A percentile compares a stretch with the other conserved stretches of the same genome.
phyloP scores from a whole-genome alignment of 2,113 vertebrate genomes.

The Isichthys henryi region DNA sequence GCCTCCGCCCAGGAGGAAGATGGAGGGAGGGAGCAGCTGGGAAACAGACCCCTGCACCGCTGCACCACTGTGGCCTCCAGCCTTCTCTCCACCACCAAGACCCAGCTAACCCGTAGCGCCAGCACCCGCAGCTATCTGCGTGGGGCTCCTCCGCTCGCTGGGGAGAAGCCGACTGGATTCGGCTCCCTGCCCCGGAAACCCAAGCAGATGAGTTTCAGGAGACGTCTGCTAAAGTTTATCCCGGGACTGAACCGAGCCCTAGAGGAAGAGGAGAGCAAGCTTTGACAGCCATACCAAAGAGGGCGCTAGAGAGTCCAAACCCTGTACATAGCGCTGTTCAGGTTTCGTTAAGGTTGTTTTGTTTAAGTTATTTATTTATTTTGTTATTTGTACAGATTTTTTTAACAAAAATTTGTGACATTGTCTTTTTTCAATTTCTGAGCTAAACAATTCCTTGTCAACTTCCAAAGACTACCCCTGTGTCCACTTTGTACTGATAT shows the following conservation, averaged over 20 bases:
- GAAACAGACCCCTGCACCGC: slow-evolving; percentile 16
- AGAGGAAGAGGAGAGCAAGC: slow-evolving; percentile 93
- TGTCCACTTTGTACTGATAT: neutral
- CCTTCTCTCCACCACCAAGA: slow-evolving; percentile 56
- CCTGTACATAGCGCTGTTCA: neutral
- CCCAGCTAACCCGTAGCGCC: slow-evolving; percentile 60
- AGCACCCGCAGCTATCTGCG: slow-evolving; percentile 71
- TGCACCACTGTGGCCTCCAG: slow-evolving; percentile 50
- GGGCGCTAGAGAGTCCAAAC: neutral
- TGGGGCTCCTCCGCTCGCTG: slow-evolving; percentile 21
- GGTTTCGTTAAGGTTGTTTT: neutral
- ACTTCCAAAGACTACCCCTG: neutral
- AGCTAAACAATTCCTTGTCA: neutral
- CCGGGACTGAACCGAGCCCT: slow-evolving; percentile 84
- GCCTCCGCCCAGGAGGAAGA: slow-evolving; percentile 12
- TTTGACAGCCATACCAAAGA: slow-evolving; percentile 50
- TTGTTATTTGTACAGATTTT: slow-evolving; percentile 13
- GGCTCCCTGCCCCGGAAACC: slow-evolving; percentile 66
- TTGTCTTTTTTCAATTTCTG: neutral
- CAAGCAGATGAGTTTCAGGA: slow-evolving; percentile 81
- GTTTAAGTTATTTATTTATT: slow-evolving; percentile 25
- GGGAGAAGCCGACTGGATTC: slow-evolving; percentile 47
- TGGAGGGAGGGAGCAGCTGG: neutral
- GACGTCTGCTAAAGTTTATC: slow-evolving; percentile 85
- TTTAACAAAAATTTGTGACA: neutral